These are phyloP conservation scores for Talpa occidentalis DNA, from an alignment of 2,113 vertebrate genomes.

Conservation along the genomic window DNA sequence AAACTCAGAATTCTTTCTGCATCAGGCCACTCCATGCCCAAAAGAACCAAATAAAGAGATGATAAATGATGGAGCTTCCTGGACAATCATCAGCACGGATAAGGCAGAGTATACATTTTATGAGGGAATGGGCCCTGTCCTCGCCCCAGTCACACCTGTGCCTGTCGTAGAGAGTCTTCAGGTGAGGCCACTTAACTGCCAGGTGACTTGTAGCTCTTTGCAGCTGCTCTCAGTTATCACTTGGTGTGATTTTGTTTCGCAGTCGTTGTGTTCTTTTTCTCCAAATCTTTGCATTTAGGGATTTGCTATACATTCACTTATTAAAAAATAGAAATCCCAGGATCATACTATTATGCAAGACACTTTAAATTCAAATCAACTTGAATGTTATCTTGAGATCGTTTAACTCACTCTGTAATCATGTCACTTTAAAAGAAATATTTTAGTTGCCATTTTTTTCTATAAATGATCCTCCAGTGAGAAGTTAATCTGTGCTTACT, in stretches of 20 bases:
- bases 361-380: constrained; percentile 10
- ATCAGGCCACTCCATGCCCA: constrained; percentile 99
- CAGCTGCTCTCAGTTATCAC: background rate
- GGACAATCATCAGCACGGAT: constrained; percentile 99
- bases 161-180: constrained; percentile 99
- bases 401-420: constrained; percentile 40
- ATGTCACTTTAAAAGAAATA: constrained; percentile 23
- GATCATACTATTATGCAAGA: background rate
- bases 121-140: constrained; percentile 99
- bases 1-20: constrained; percentile 59
- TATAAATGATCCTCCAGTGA: constrained; percentile 1
- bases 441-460: background rate
- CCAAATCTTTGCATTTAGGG: background rate
- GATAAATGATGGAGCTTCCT: constrained; percentile 99
- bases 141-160: constrained; percentile 98
- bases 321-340: background rate
- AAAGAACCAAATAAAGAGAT: constrained; percentile 99
- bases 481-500: background rate
- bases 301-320: constrained; percentile 14
- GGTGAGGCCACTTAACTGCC: constrained; percentile 84
- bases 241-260: background rate
- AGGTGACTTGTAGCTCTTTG: background rate
- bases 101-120: constrained; percentile 99
- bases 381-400: background rate
- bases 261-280: constrained; percentile 7